Evolutionary conservation across 2,888 invertebrate species (phyloP).

Genomic region (Schrankia costaestrigalis): DNA sequence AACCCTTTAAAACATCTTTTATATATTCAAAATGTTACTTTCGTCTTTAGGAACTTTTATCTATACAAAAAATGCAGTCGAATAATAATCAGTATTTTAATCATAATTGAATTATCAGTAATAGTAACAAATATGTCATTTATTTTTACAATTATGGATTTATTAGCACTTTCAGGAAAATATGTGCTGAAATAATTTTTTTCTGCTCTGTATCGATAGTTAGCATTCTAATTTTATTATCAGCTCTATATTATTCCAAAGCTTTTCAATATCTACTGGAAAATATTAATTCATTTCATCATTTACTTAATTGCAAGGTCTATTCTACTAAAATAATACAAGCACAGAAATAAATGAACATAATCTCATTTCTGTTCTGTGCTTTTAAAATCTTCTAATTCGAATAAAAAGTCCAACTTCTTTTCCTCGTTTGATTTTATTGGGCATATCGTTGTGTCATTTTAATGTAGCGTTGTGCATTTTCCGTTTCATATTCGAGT

Average conservation of each 20-base stretch:
- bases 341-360: conserved; percentile 6
- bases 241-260: conserved; percentile 4
- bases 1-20: conserved; percentile 21
- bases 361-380: neutral
- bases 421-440: too few relatives aligned
- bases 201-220: conserved; percentile 2
- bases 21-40: conserved; percentile 23
- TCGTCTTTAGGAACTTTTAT: conserved; percentile 30
- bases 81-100: conserved; percentile 9
- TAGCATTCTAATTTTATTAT: conserved; percentile 8
- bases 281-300: conserved; percentile 16
- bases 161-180: too few relatives aligned
- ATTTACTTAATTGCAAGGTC: conserved; percentile 4
- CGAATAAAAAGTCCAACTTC: neutral
- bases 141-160: neutral
- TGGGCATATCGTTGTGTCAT: too few relatives aligned
- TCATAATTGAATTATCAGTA: conserved; percentile 8
- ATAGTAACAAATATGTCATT: neutral
- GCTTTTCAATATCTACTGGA: conserved; percentile 9
- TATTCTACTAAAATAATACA: conserved; percentile 11
- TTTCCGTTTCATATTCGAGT: conserved; percentile 33
- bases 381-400: conserved; percentile 13
- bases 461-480: too few relatives aligned
- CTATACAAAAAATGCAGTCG: conserved; percentile 11
- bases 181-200: too few relatives aligned